Base-by-base conservation (phyloP, 2,888 invertebrate genomes). In the Cotesia congregata region DNA sequence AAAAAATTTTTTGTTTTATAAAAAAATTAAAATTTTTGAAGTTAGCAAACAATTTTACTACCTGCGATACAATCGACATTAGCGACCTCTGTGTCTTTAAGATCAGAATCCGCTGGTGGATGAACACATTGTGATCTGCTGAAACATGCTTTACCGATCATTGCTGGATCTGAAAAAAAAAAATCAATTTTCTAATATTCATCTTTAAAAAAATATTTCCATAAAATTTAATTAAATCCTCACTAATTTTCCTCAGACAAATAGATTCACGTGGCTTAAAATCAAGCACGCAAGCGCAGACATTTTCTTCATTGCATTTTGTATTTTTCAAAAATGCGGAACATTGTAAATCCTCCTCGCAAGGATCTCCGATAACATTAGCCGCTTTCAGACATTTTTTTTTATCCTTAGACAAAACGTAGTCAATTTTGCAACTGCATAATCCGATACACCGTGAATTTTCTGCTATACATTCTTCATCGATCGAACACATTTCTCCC, bases 401-500 rank as follows among this genome's bases (percentile, higher is more conserved):
- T 6, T 84, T 84, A 65, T 86, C 82, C 41, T 77, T 80, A 61
- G 87, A 88, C 6, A 83, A 73, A 15, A 88, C 84, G 78, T 89
- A 86, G 69, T 86, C 86, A 5, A 86, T 81, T 76, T 84, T 85
- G 78, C 90, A 90, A 40, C 82, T 78, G 75, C 90, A 90, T 6
- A 82, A 82, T 17, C 83, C 83, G 64, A 83, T 80, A 77, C 90
- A 90, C 69, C 84, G 80, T 40, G 90, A 86, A 79, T 88, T 80
- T 40, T 82, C 77, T 6, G 83, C 81, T n/a, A 88, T 80, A 79
- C 90, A 90, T 75, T 90, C 88, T 61, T 86, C 86, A 79, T 89
- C 86, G 15, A 76, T 81, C 9, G 78, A 72, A 77, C 90, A 90
- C 0, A 81, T 65, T 9, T 88, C 85, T 7, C 84, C 85, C 50